Evolutionary conservation across 2,113 vertebrate genomes (phyloP), one percentile per base, ranked within the genome.

Genomic region (Butorides virescens): DNA sequence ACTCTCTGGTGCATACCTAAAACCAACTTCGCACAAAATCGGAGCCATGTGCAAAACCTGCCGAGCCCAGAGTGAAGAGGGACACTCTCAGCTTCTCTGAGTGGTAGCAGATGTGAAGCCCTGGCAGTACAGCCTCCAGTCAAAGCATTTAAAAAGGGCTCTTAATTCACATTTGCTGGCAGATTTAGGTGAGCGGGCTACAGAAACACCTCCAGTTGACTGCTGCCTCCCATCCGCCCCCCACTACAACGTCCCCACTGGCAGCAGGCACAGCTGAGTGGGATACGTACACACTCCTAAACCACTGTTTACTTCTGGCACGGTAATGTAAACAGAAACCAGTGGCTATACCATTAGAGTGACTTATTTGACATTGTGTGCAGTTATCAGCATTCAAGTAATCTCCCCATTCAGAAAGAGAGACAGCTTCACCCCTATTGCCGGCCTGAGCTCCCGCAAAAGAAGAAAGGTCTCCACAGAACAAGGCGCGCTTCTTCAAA

Each of bases 51-150:
- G 81, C 44, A 89, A 87, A 93, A 82, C 27, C 62, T 65, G 39
- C 66, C 6, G 5, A 84, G 66, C 11, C 59, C 53, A 49, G 77
- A 78, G 89, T 39, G 71, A 78, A 79, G 66, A 87, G 34, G 53
- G 39, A 44, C 50, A 36, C n/a, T 55, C 80, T 83, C 76, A 56
- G 91, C 39, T 79, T 83, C 86, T 66, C 37, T 88, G 78, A 92
- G 82, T 92, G 62, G 34, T 59, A 96, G 81, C 92, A 96, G 88
- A 93, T 94, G 92, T 74, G 59, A 73, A 90, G 42, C 15, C 42
- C 90, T 80, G 42, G 63, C 77, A 71, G 49, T 27, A 62, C n/a
- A 85, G 37, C 32, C 72, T 75, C 62, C 88, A 92, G 74, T 42
- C 30, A 86, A 73, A 86, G 66, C 61, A 84, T 67, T 96, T 56